Evolutionary conservation across 2,113 vertebrate species (phyloP), one percentile per base, ranked within the genome.

Genomic region (Heterocephalus glaber): DNA sequence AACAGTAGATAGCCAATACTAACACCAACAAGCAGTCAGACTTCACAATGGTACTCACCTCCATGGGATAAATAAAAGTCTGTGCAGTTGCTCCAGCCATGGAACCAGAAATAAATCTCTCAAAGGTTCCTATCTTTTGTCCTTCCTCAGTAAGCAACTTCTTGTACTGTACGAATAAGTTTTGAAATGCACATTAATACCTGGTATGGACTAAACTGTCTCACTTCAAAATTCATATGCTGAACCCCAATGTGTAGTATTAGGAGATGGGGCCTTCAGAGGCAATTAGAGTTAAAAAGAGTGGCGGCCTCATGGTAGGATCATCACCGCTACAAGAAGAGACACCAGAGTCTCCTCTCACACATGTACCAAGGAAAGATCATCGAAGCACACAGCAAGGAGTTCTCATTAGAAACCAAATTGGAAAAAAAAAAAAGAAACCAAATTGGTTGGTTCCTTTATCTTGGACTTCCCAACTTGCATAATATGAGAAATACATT

Each of bases 51-150:
- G 49, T 30, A 94, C 98, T 96, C 97, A 99, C 99, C 99, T 99
- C 99, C 99, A 99, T 99, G n/a, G 99, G 99, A 97, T 99, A 99
- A 98, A 99, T 99, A 89, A 99, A 98, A 0, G 99, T 99, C 97
- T 99, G 99, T 33, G 99, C 99, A 24, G 99, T 99, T 74, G 99
- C 99, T 66, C 99, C 99, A 77, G 99, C 99, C 97, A 99, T 96
- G 52, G 99, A 99, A 80, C 99, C 99, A 65, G 99, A 99, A 68
- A 99, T 89, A 96, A 99, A 99, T 97, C 99, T 99, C 97, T 99
- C 99, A 86, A 99, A 83, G 0, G 99, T 99, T 92, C 99, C 98
- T 72, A 99, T 89, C n/a, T 99, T 99, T 33, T 99, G 98, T 77
- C 99, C 99, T 68, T 99, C 99, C 4, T 98, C 98, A 13, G 98